Base-by-base conservation (phyloP, 1,140 invertebrate genomes). In the Telenomus remus region DNA sequence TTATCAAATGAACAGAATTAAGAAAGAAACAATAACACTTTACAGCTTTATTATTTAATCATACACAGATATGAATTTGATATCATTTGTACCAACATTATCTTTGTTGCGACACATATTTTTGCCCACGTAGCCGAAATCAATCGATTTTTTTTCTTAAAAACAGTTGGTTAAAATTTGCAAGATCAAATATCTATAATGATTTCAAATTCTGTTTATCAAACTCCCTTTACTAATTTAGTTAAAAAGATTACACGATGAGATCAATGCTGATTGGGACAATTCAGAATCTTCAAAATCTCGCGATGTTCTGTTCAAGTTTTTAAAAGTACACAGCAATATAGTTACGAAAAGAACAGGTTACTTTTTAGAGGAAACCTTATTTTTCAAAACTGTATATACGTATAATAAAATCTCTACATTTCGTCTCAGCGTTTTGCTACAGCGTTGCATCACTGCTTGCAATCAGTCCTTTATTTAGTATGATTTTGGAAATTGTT, bases 401-500 rank as follows among this genome's bases (percentile, higher is more conserved):
- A 9, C n/a, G 9, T 39, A 4, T 11, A 11, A 39, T 9, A 39
- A 9, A 39, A 39, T 4, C 37, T 4, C 1, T n/a, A 9, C n/a
- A 27, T 39, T n/a, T 39, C n/a, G 2, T 39, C 37, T 11, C n/a
- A 39, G 37, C 9, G 9, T 10, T 39, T 11, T 11, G n/a, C 37
- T 39, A n/a, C n/a, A 39, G 9, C 9, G 37, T 10, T 4, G 9
- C 9, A 4, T n/a, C 9, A 4, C 1, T 39, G 7, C 15, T 33
- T 27, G 27, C 5, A 12, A 1, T 33, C 1, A 49, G 10, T 9
- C 19, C 47, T n/a, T 33, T 49, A 2, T n/a, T 49, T 27, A 16
- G 16, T 1, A 49, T 27, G 27, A n/a, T 49, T 33, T 27, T 49
- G 16, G 47, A 49, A 12, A n/a, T 33, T 49, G n/a, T 49, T 8